Percentiles rank a stretch among this genome's conserved stretches.
Conservation (phyloP, 2,797 vertebrate species). For the Melanotaenia maccullochi region DNA sequence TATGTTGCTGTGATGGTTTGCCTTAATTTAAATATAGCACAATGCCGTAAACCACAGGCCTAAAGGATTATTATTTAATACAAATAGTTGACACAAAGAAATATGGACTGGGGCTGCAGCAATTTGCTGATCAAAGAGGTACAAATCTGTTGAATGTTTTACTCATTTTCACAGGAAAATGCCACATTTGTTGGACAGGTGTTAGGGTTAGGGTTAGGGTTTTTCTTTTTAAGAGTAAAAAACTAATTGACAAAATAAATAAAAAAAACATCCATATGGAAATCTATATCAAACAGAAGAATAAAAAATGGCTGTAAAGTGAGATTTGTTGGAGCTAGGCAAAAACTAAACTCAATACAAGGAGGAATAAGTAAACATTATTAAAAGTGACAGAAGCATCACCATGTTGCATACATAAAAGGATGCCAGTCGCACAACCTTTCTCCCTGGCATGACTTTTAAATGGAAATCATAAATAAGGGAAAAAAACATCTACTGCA, state of each 20-base stretch:
- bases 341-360: no score
- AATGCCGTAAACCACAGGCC: background rate
- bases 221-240: background rate
- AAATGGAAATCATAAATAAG: background rate
- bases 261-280: background rate
- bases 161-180: background rate
- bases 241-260: no score
- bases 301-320: no score
- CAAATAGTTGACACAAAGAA: background rate
- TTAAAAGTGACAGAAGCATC: background rate
- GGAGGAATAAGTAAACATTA: background rate
- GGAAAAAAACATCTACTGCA: background rate
- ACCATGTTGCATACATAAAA: background rate
- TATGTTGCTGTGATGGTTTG: slow-evolving; percentile 5
- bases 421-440: background rate
- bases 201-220: no score
- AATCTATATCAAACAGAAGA: background rate
- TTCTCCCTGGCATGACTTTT: background rate
- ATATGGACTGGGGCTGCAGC: background rate
- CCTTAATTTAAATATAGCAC: slow-evolving; percentile 10
- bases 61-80: background rate
- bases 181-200: background rate
- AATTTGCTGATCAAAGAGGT: background rate
- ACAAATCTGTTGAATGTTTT: background rate
- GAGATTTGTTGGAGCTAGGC: background rate